phyloP scores from a whole-genome alignment of 2,797 vertebrate genomes.

The Leuciscus waleckii region DNA sequence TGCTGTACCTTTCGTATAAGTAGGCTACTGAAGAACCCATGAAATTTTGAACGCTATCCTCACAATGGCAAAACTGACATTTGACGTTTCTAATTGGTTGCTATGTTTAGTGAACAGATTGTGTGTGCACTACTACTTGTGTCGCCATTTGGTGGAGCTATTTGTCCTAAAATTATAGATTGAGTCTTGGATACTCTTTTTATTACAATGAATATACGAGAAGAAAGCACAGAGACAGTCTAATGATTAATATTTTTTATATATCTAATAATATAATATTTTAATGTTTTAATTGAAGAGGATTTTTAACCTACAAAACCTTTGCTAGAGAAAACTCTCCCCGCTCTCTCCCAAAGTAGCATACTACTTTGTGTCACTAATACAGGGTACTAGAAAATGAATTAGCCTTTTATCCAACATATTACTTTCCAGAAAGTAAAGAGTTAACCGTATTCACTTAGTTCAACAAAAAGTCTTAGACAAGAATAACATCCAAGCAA shows the following conservation, averaged over 20 bases:
- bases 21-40: no score
- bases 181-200: neutral
- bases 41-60: neutral
- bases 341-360: neutral
- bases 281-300: no score
- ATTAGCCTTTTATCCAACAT: neutral
- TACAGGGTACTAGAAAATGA: neutral
- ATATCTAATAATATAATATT: no score
- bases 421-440: neutral
- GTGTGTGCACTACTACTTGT: neutral
- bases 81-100: neutral
- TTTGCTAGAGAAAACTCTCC: neutral
- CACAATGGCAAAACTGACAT: neutral
- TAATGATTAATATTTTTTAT: no score
- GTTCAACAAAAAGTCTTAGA: slow-evolving; percentile 54
- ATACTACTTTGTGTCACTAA: neutral
- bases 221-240: no score
- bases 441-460: slow-evolving; percentile 14
- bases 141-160: slow-evolving; percentile 62
- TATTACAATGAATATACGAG: neutral
- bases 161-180: neutral
- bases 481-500: slow-evolving; percentile 39
- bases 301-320: neutral
- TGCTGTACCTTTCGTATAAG: neutral
- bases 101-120: no score